A percentile compares a stretch with the other conserved stretches of the same genome.
phyloP scores from a whole-genome alignment of 2,888 invertebrate genomes.

The Myathropa florea region DNA sequence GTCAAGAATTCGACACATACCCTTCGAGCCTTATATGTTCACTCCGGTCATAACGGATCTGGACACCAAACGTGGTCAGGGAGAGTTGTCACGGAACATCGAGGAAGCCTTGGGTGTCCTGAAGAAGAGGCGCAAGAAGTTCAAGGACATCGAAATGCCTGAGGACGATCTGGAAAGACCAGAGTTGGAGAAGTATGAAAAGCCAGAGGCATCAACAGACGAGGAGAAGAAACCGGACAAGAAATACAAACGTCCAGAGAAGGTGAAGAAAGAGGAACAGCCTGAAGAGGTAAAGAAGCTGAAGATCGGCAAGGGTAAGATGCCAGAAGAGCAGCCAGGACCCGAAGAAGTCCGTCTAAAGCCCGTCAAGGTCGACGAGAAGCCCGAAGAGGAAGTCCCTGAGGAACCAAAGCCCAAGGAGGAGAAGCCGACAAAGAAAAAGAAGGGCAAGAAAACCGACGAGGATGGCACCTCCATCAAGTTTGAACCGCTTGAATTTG shows the following conservation, averaged over 20 bases:
- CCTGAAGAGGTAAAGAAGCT: constrained; percentile 74
- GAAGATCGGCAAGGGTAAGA: constrained; percentile 76
- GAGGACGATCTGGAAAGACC: constrained; percentile 83
- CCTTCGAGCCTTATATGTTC: constrained; percentile 84
- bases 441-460: constrained; percentile 72
- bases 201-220: constrained; percentile 68
- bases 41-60: constrained; percentile 73
- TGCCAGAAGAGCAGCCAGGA: constrained; percentile 75
- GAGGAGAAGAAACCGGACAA: constrained; percentile 76
- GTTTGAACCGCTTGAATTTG: constrained; percentile 71
- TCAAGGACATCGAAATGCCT: constrained; percentile 83
- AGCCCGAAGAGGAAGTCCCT: constrained; percentile 39
- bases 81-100: constrained; percentile 86
- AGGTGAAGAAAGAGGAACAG: constrained; percentile 71
- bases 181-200: constrained; percentile 74
- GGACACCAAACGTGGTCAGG: constrained; percentile 83
- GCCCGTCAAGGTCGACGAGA: constrained; percentile 72
- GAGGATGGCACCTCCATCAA: constrained; percentile 69
- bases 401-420: constrained; percentile 65
- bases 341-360: constrained; percentile 78
- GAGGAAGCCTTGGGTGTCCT: constrained; percentile 86
- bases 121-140: constrained; percentile 83
- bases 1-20: constrained; percentile 85
- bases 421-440: constrained; percentile 72
- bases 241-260: constrained; percentile 78